Base-by-base conservation (phyloP, 2,797 vertebrate genomes). In the Spheniscus humboldti region DNA sequence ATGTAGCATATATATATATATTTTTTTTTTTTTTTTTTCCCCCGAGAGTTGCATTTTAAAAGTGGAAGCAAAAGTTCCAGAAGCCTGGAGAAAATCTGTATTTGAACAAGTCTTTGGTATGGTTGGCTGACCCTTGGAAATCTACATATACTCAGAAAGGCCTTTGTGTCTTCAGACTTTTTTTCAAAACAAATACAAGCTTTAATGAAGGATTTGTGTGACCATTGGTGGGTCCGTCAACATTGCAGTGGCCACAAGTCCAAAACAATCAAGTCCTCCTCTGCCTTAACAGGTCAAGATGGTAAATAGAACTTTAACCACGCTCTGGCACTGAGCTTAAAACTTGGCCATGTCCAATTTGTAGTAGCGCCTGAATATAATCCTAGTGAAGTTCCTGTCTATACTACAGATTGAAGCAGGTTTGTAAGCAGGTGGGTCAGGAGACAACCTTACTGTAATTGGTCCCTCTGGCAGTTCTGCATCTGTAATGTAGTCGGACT, bases 371-470 rank as follows among this genome's bases (percentile, higher is more conserved):
- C 22, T 43, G 56, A 74, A 11, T n/a, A 33, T 68, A 72, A 72
- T 57, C 24, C 22, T 35, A 39, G 30, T 35, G 41, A 94, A 91
- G 41, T 35, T 81, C 31, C 55, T 73, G 13, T 47, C n/a, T 71
- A 14, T 59, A 18, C 14, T 82, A n/a, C 47, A 47, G 14, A 62
- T 17, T 55, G 71, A 91, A 92, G 23, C 14, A 76, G 37, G 30
- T 92, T 95, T 92, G 81, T 68, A 92, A 89, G 67, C 67, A 76
- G 45, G 37, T 69, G n/a, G 18, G 18, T 28, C 86, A 76, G 41
- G 50, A 91, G 76, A 84, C 28, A 90, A 24, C 22, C 37, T 68
- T 73, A 17, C 17, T 68, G 53, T 88, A 78, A 57, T 31, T 84
- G 37, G 57, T 75, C 24, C 57, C 55, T 92, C 53, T 47, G 75